These are phyloP conservation scores for Paramisgurnus dabryanus DNA, from an alignment of 2,113 vertebrate genomes.

Conservation along the genomic window DNA sequence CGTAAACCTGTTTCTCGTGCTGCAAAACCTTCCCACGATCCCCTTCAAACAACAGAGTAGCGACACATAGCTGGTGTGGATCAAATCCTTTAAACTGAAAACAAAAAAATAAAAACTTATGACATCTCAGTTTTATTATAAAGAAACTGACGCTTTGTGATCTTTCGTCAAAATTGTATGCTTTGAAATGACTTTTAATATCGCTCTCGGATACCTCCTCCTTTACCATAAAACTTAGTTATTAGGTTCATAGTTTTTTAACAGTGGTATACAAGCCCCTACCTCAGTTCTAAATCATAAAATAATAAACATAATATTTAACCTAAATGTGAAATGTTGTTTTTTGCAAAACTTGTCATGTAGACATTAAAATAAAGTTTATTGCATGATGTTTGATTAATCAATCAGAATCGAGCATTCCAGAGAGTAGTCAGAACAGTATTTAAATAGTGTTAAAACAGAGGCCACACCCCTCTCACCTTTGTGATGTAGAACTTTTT, in stretches of 20 bases:
- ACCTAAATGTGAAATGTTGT: too few relatives aligned
- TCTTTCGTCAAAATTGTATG: too few relatives aligned
- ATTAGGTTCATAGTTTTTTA: too few relatives aligned
- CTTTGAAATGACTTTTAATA: neutral
- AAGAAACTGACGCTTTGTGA: neutral
- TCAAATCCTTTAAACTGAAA: constrained; percentile 98
- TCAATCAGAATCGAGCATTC: neutral
- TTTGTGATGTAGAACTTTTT: constrained; percentile 99
- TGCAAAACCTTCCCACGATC: constrained; percentile 95
- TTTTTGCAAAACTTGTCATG: too few relatives aligned
- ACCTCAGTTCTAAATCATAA: too few relatives aligned
- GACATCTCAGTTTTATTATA: too few relatives aligned
- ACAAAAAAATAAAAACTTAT: too few relatives aligned
- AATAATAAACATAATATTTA: too few relatives aligned
- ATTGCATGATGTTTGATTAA: neutral
- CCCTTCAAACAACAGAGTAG: constrained; percentile 95
- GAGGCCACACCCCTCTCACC: constrained; percentile 71
- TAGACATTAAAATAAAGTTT: too few relatives aligned
- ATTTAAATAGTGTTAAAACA: neutral
- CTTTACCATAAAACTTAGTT: too few relatives aligned
- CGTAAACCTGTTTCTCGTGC: constrained; percentile 98
- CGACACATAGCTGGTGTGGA: constrained; percentile 87
- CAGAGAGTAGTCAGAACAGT: neutral
- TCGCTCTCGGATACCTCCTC: too few relatives aligned
- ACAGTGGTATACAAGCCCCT: too few relatives aligned